Percentiles rank a stretch among this genome's conserved stretches.
These are phyloP conservation scores for Desmodus rotundus DNA, from an alignment of 2,113 vertebrate species.

Conservation along the genomic window DNA sequence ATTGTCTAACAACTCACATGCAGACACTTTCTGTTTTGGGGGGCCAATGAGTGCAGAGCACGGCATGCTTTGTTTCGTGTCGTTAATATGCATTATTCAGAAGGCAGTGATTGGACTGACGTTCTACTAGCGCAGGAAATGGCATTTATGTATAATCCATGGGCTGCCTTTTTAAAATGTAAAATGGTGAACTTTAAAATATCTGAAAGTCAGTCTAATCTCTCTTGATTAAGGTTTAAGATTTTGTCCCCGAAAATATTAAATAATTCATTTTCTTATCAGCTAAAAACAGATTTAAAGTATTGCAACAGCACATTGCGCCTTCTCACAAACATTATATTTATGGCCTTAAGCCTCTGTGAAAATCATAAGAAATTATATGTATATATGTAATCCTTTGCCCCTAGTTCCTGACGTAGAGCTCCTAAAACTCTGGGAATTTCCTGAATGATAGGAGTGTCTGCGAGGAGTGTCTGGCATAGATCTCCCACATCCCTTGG, in stretches of 20 bases:
- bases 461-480: not conserved
- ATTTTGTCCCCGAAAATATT: not conserved
- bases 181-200: constrained; percentile 33
- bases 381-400: not conserved
- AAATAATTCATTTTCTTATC: not conserved
- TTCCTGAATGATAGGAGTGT: not conserved
- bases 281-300: not conserved
- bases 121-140: constrained; percentile 19
- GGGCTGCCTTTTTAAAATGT: constrained; percentile 43
- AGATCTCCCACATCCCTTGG: not conserved
- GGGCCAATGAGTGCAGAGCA: not conserved
- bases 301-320: not conserved
- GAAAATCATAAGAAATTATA: not conserved
- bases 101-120: not conserved
- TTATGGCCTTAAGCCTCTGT: not conserved
- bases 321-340: not conserved
- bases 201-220: not conserved
- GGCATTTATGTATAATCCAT: constrained; percentile 68
- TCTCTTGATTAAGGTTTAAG: not conserved
- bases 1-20: not conserved
- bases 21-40: constrained; percentile 27
- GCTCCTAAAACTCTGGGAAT: not conserved
- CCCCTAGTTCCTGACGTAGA: not conserved
- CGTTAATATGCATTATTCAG: constrained; percentile 66
- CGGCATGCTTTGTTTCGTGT: constrained; percentile 13